Percentiles rank a stretch among this genome's conserved stretches.
These are phyloP conservation scores for Gavialis gangeticus DNA, from an alignment of 2,113 vertebrate genomes.

Conservation along the genomic window DNA sequence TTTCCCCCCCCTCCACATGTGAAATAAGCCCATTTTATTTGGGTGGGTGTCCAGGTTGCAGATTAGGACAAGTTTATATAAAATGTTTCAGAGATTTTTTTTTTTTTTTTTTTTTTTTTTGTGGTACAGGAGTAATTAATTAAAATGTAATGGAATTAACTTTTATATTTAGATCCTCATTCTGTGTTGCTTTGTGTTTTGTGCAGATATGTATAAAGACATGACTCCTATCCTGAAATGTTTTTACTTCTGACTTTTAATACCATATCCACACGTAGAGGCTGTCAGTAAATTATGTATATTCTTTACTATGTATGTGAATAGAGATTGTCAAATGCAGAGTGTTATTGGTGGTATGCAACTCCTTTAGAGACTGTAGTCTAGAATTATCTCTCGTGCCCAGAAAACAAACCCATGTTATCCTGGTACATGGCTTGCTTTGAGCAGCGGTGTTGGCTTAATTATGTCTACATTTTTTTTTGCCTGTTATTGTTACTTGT, in stretches of 20 bases:
- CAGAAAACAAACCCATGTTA: neutral
- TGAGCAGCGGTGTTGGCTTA: neutral
- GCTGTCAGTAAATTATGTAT: neutral
- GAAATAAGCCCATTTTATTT: neutral
- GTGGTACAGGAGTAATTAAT: fast-evolving
- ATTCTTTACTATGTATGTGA: neutral
- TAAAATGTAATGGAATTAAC: neutral
- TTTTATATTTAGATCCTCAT: neutral
- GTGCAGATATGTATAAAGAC: too few relatives aligned
- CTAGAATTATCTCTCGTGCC: neutral
- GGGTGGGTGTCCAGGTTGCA: neutral
- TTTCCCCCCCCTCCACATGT: fast-evolving
- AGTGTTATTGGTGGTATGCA: neutral
- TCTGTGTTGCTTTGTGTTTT: too few relatives aligned
- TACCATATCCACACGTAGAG: neutral
- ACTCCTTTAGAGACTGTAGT: neutral
- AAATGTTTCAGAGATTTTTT: neutral
- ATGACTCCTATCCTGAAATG: too few relatives aligned
- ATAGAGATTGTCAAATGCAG: neutral
- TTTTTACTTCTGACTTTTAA: neutral
- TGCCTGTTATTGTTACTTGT: neutral
- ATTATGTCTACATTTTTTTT: neutral
- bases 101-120: too few relatives aligned
- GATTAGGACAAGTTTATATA: too few relatives aligned
- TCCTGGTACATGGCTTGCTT: neutral